Evolutionary conservation across 2,888 invertebrate genomes (phyloP).

Genomic region (Sclerodermus sp.): DNA sequence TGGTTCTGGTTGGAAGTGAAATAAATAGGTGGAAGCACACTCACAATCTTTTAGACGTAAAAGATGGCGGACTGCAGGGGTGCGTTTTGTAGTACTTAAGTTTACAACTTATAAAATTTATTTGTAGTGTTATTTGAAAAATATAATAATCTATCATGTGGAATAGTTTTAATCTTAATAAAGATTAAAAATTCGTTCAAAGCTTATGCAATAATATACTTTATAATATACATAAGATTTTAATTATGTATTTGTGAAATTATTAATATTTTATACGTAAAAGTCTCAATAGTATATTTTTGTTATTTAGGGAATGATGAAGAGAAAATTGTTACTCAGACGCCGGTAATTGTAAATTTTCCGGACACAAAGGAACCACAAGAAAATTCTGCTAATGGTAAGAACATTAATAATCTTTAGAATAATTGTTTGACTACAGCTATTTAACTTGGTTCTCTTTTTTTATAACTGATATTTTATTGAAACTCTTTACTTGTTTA

Average conservation of each 20-base stretch:
- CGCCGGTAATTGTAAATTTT: constrained; percentile 43
- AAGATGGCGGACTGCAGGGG: constrained; percentile 53
- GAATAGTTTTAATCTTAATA: background rate
- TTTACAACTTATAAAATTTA: constrained; percentile 19
- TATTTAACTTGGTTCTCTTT: constrained; percentile 1
- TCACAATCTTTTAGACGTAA: constrained; percentile 22
- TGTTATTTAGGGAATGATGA: constrained; percentile 40
- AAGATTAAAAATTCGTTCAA: background rate
- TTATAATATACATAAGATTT: background rate
- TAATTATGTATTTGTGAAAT: background rate
- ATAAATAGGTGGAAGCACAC: constrained; percentile 8
- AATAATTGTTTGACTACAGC: no score
- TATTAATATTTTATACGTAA: constrained; percentile 8
- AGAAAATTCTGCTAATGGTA: constrained; percentile 46
- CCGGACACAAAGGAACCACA: constrained; percentile 44
- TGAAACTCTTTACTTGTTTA: no score
- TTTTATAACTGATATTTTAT: background rate
- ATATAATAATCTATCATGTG: background rate
- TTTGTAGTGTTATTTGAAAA: background rate
- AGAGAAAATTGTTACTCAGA: constrained; percentile 36
- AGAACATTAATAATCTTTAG: constrained; percentile 9
- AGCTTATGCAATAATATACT: background rate
- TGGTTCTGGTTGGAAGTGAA: no score
- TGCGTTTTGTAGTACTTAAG: constrained; percentile 43
- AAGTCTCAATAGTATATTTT: constrained; percentile 21